Percentiles rank a stretch among this genome's conserved stretches.
These are phyloP conservation scores for Trachymyrmex cornetzi DNA, from an alignment of 1,140 invertebrate species.

Conservation along the genomic window DNA sequence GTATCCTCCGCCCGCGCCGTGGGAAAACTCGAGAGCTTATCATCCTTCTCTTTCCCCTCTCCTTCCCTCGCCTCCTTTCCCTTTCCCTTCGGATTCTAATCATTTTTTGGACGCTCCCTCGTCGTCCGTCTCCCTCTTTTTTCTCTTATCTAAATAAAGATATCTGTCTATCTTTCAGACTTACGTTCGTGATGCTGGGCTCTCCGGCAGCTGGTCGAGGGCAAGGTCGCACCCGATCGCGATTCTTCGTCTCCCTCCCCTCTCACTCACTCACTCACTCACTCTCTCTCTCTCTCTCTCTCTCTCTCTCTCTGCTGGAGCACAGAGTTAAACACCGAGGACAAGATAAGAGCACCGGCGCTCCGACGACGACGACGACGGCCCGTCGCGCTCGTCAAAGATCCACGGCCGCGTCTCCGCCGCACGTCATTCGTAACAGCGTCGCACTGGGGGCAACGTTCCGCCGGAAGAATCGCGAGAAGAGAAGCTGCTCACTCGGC, in stretches of 20 bases:
- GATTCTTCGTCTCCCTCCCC: not conserved
- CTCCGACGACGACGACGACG: not conserved
- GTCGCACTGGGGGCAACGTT: constrained; percentile 11
- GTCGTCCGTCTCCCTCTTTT: not conserved
- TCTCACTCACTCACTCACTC: not conserved
- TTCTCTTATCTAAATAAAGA: constrained; percentile 6
- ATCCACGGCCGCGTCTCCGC: constrained; percentile 39
- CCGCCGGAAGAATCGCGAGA: not conserved
- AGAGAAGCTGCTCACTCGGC: constrained; percentile 38
- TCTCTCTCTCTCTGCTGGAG: not conserved
- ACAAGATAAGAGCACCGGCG: not conserved
- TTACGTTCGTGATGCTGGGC: constrained; percentile 33
- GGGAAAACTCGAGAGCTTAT: not conserved
- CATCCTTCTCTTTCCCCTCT: not conserved
- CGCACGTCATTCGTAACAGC: constrained; percentile 65
- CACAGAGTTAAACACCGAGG: not conserved
- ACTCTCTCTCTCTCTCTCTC: not conserved
- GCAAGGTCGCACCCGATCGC: constrained; percentile 32
- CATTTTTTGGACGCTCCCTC: not conserved
- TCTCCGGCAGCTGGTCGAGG: constrained; percentile 44
- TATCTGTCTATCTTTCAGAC: not conserved
- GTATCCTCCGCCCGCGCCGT: not conserved
- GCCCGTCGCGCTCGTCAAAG: constrained; percentile 25
- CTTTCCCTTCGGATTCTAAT: too few species aligned
- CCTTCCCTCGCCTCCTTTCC: too few species aligned